A percentile compares a stretch with the other conserved stretches of the same genome.
Conservation (phyloP, 2,888 invertebrate genomes). For the Drosophila emarginata region DNA sequence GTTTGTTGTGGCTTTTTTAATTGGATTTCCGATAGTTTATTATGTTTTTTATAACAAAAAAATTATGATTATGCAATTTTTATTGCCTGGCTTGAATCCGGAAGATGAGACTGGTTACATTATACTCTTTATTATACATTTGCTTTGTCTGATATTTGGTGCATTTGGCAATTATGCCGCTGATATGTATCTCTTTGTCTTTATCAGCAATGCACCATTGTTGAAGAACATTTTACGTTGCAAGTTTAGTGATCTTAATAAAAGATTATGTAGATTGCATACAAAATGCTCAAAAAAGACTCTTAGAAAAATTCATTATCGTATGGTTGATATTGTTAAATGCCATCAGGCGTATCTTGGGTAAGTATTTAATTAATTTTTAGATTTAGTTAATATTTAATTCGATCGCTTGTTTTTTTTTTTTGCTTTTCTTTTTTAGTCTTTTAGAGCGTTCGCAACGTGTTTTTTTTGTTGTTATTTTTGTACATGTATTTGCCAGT, state of each 20-base stretch:
- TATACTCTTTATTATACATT: conserved; percentile 28
- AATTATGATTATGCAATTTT: conserved; percentile 49
- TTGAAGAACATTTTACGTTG: conserved; percentile 49
- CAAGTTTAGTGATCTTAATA: conserved; percentile 50
- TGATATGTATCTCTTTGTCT: conserved; percentile 50
- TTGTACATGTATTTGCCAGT: conserved; percentile 40
- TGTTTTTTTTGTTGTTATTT: conserved; percentile 35
- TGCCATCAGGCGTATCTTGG: conserved; percentile 55
- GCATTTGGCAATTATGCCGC: conserved; percentile 52
- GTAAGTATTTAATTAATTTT: conserved; percentile 24
- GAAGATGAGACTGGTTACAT: conserved; percentile 25
- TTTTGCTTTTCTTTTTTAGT: conserved; percentile 8
- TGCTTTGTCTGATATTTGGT: conserved; percentile 30
- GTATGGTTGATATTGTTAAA: conserved; percentile 35
- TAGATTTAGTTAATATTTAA: no score
- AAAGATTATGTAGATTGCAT: neutral
- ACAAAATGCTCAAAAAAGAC: neutral
- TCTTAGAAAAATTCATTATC: neutral
- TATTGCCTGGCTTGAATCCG: conserved; percentile 49
- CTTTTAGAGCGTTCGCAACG: conserved; percentile 21
- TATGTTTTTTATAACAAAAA: conserved; percentile 32
- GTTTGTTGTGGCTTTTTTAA: accelerated
- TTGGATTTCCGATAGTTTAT: conserved; percentile 20
- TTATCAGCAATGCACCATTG: conserved; percentile 43
- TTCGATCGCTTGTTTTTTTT: no score